Evolutionary conservation across 92 coral and sea anemone genomes (phyloP).

Genomic region (Isaurus tuberculatus): DNA sequence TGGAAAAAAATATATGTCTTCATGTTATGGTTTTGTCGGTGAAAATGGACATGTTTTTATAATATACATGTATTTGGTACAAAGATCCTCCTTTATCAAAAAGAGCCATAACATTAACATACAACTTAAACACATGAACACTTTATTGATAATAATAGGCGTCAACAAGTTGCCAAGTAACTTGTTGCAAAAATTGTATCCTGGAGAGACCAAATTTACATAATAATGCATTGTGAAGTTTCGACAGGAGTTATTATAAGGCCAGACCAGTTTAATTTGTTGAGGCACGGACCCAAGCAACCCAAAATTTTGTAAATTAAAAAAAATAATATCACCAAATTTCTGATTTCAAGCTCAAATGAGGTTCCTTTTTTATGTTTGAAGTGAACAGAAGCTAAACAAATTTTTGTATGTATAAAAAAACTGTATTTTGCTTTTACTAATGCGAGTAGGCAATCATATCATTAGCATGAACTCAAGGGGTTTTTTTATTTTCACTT

Average conservation of each 20-base stretch:
- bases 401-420: background rate
- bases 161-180: too few relatives aligned
- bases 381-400: background rate
- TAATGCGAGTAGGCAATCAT: background rate
- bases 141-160: too few relatives aligned
- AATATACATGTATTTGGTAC: constrained; percentile 18
- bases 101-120: constrained; percentile 1
- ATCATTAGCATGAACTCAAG: background rate
- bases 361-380: constrained; percentile 8
- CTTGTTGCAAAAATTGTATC: too few relatives aligned
- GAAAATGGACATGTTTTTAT: constrained; percentile 18
- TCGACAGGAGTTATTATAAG: too few relatives aligned
- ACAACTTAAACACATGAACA: too few relatives aligned
- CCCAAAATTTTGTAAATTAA: background rate
- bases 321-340: background rate
- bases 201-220: too few relatives aligned
- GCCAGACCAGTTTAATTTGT: too few relatives aligned
- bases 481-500: background rate
- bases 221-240: too few relatives aligned
- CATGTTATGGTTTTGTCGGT: background rate
- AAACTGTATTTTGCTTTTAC: constrained; percentile 5
- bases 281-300: too few relatives aligned
- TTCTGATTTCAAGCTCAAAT: constrained; percentile 9
- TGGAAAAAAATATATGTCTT: too few relatives aligned
- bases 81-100: constrained; percentile 19